phyloP scores from a whole-genome alignment of 1,140 invertebrate genomes.

The Pectinophora gossypiella region DNA sequence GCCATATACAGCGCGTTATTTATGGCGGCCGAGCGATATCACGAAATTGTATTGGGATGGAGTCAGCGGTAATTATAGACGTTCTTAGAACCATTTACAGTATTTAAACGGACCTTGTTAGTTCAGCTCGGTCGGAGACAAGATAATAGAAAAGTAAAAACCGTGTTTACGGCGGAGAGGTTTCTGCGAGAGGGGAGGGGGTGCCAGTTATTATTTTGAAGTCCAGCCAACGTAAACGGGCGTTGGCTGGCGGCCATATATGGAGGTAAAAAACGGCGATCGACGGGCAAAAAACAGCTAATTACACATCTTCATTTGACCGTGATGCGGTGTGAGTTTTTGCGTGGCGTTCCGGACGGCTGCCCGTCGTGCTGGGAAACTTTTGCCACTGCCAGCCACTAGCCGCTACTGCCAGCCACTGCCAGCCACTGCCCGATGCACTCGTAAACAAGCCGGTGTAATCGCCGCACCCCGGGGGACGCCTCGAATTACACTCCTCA shows the following conservation, averaged over 20 bases:
- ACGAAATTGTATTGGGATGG: constrained; percentile 13
- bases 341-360: constrained; percentile 37
- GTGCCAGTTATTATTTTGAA: constrained; percentile 41
- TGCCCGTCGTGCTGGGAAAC: constrained; percentile 31
- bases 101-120: neutral
- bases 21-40: neutral
- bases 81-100: neutral
- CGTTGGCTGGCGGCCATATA: constrained; percentile 49
- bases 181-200: constrained; percentile 2
- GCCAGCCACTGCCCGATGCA: neutral
- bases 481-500: neutral
- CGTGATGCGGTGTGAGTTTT: constrained; percentile 54
- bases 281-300: constrained; percentile 47
- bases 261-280: constrained; percentile 46
- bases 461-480: constrained; percentile 17
- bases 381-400: constrained; percentile 10
- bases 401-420: neutral
- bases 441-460: constrained; percentile 25
- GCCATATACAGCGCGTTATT: constrained; percentile 16
- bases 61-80: neutral
- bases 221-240: constrained; percentile 52
- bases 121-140: constrained; percentile 4
- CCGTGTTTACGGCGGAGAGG: constrained; percentile 12
- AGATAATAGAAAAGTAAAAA: constrained; percentile 32
- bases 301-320: constrained; percentile 72